Evolutionary conservation across 1,140 invertebrate genomes (phyloP).

Genomic region (Caenorhabditis tropicalis): DNA sequence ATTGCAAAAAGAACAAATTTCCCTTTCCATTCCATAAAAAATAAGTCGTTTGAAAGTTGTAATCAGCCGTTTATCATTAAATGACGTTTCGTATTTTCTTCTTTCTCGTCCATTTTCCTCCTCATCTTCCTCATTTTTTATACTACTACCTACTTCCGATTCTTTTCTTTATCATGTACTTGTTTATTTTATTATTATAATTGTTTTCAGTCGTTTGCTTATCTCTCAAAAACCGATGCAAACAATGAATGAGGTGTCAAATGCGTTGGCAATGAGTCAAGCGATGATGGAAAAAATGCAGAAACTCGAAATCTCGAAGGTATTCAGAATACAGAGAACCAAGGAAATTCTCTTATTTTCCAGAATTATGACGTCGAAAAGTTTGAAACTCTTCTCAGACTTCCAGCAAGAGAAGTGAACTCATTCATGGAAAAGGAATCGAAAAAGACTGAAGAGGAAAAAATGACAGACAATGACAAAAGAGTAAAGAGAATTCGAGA

Average conservation of each 20-base stretch:
- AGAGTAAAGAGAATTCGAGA: neutral
- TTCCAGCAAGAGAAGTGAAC: constrained; percentile 15
- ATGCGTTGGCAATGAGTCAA: constrained; percentile 26
- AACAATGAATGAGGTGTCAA: constrained; percentile 35
- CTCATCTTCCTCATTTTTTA: neutral
- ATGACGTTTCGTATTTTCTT: too few species aligned
- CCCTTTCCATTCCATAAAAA: too few species aligned
- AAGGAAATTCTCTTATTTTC: neutral
- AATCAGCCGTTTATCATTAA: too few species aligned
- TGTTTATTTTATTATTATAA: neutral
- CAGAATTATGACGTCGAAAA: constrained; percentile 22
- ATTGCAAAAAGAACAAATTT: too few species aligned
- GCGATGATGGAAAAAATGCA: constrained; percentile 22
- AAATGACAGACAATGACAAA: constrained; percentile 11
- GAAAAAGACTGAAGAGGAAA: neutral
- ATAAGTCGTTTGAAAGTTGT: too few species aligned
- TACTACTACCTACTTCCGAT: neutral
- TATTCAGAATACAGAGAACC: neutral
- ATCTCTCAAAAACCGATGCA: neutral
- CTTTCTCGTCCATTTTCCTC: neutral
- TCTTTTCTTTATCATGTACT: neutral
- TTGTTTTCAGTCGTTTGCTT: neutral
- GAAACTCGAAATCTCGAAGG: constrained; percentile 15
- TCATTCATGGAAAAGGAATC: constrained; percentile 20
- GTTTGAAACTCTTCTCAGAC: constrained; percentile 15